Percentiles rank a stretch among this genome's conserved stretches.
Evolutionary conservation across 2,797 vertebrate genomes (phyloP).

Genomic region (Neosilurus hyrtlii): DNA sequence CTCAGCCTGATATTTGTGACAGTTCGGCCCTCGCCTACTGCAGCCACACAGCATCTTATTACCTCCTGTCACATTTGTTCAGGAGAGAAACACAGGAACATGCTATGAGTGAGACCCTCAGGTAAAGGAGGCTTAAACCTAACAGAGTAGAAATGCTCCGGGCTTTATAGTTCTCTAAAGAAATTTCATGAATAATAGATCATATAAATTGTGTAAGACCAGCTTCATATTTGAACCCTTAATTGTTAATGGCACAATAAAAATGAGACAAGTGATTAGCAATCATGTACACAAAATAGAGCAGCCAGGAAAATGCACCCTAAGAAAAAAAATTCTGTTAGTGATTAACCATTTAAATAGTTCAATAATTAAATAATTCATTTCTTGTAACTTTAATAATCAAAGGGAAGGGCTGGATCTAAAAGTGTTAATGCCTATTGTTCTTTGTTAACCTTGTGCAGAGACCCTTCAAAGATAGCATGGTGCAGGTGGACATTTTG

Average conservation of each 20-base stretch:
- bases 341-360: background rate
- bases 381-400: background rate
- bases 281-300: constrained; percentile 17
- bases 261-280: constrained; percentile 7
- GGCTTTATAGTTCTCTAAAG: constrained; percentile 30
- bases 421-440: background rate
- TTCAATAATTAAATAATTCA: background rate
- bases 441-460: constrained; percentile 21
- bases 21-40: constrained; percentile 39
- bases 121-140: constrained; percentile 13
- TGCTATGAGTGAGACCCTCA: constrained; percentile 26
- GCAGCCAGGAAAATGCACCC: background rate
- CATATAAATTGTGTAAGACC: background rate
- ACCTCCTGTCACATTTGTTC: constrained; percentile 37
- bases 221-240: background rate
- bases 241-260: background rate
- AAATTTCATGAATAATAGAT: constrained; percentile 33
- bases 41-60: constrained; percentile 48
- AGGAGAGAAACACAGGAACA: constrained; percentile 32
- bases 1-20: constrained; percentile 43
- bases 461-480: constrained; percentile 33
- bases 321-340: background rate
- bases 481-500: constrained; percentile 26
- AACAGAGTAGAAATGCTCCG: constrained; percentile 33
- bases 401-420: background rate